Conservation (phyloP, 1,140 invertebrate species). For the Subanguina moxae region DNA sequence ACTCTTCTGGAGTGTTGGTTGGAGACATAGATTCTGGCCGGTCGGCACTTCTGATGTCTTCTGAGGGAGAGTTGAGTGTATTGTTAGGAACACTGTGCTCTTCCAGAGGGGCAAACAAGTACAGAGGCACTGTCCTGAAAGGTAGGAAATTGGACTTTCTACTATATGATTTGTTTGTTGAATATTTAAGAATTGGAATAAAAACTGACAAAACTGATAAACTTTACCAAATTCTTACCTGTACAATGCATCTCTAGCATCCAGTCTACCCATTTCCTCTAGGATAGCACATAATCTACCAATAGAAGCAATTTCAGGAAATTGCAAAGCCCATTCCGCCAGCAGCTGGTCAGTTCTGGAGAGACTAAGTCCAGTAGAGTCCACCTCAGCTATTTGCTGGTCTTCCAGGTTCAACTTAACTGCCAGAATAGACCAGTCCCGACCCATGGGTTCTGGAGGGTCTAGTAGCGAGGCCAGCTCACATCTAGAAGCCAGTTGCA, state of each 20-base stretch:
- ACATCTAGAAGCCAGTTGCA: constrained; percentile 64
- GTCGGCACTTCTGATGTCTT: neutral
- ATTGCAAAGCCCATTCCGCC: constrained; percentile 62
- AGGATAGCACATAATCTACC: constrained; percentile 63
- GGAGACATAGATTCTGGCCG: neutral
- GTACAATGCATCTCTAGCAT: constrained; percentile 63
- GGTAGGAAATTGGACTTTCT: neutral
- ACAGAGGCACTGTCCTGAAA: constrained; percentile 43
- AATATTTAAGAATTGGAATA: too few species aligned
- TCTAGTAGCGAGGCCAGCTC: constrained; percentile 68
- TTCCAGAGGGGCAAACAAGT: constrained; percentile 31
- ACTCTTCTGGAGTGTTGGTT: neutral
- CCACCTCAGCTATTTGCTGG: constrained; percentile 63
- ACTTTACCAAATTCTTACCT: neutral
- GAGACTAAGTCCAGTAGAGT: constrained; percentile 54
- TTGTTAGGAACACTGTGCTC: constrained; percentile 8
- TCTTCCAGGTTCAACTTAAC: constrained; percentile 69
- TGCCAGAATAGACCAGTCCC: constrained; percentile 78
- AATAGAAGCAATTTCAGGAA: constrained; percentile 61
- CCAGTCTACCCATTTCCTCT: constrained; percentile 63
- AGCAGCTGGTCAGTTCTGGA: constrained; percentile 63
- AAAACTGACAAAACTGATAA: too few species aligned
- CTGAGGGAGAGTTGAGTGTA: neutral
- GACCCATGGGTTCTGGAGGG: constrained; percentile 72
- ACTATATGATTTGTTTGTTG: too few species aligned